phyloP scores from a whole-genome alignment of 92 coral and sea anemone species.

The Phymanthus crucifer region DNA sequence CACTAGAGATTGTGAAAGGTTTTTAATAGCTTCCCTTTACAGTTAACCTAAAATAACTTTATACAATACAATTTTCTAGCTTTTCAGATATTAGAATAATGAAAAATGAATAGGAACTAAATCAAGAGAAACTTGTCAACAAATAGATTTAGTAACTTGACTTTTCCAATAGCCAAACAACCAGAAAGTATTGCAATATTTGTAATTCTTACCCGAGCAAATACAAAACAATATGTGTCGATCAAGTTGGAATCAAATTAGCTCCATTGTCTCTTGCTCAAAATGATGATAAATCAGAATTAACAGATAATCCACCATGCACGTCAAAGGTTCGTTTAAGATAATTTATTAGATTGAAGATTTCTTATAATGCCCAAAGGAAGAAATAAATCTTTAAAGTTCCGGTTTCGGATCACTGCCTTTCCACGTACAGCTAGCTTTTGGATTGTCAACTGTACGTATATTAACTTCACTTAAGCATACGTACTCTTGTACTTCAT shows the following conservation, averaged over 20 bases:
- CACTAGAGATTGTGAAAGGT: too few relatives aligned
- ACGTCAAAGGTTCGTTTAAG: neutral
- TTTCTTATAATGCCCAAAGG: neutral
- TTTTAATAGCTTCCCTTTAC: too few relatives aligned
- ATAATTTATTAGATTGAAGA: neutral
- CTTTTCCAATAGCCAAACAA: neutral
- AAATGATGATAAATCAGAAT: neutral
- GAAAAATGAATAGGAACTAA: neutral
- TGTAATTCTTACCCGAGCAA: neutral
- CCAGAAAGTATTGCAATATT: neutral
- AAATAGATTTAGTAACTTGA: neutral
- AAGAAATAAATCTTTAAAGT: neutral
- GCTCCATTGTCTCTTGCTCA: neutral
- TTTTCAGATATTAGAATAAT: neutral
- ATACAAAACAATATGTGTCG: neutral
- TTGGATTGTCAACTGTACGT: neutral
- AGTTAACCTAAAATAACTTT: too few relatives aligned
- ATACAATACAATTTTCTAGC: too few relatives aligned
- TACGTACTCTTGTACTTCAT: neutral
- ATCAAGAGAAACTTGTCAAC: neutral
- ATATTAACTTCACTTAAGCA: neutral
- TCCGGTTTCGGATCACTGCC: slow-evolving; percentile 4
- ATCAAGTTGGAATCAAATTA: neutral
- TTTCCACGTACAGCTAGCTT: neutral
- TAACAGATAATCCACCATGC: neutral